Conservation (phyloP, 2,797 vertebrate species). For the Lycodopsis pacificus region DNA sequence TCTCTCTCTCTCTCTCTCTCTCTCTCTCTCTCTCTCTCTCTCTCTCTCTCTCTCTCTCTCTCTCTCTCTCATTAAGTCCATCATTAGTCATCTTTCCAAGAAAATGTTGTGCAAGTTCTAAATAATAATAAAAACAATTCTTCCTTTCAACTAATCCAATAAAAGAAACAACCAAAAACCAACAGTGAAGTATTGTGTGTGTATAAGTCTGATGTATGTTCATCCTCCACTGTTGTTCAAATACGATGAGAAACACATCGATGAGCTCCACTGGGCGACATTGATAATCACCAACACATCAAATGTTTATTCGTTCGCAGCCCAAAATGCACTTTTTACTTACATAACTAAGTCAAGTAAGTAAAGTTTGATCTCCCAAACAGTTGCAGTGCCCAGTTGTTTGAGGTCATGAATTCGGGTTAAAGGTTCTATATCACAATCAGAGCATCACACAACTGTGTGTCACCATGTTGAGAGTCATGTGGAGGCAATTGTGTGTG, state of each 20-base stretch:
- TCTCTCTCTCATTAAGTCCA: too few species aligned
- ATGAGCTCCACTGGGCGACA: neutral
- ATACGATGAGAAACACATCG: neutral
- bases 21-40: constrained; percentile 11
- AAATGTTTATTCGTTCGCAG: neutral
- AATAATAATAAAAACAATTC: neutral
- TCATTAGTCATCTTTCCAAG: neutral
- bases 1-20: too few species aligned
- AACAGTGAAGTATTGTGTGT: neutral
- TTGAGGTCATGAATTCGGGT: neutral
- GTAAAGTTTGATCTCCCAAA: neutral
- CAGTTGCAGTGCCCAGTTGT: neutral
- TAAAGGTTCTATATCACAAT: neutral
- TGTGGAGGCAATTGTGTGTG: too few species aligned
- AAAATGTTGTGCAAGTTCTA: neutral
- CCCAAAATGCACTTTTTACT: neutral
- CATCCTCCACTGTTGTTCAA: neutral
- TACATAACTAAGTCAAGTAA: neutral
- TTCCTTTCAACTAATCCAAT: neutral
- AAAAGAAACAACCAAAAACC: neutral
- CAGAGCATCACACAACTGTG: neutral
- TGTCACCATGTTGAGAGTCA: too few species aligned
- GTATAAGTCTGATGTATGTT: neutral
- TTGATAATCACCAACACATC: neutral
- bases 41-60: too few species aligned